Base-by-base conservation (phyloP, 2,113 vertebrate genomes). In the Vulpes lagopus region DNA sequence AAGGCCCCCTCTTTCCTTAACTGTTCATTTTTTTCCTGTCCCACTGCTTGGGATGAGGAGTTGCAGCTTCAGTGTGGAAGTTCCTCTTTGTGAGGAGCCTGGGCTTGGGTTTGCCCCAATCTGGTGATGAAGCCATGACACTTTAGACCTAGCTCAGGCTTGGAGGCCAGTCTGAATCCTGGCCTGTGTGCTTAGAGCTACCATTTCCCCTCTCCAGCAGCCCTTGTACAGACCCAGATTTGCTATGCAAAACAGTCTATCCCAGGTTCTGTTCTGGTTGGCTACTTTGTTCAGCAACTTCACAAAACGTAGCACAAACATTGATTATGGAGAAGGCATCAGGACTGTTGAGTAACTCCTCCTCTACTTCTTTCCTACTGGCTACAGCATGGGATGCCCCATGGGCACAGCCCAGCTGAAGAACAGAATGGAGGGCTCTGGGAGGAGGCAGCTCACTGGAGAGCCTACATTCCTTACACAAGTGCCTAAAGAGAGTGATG, bases 401-500 rank as follows among this genome's bases (percentile, higher is more conserved):
- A 20, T 90, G 81, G 96, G 97, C 76, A 96, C 60, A 95, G 69
- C 94, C 97, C 82, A 95, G 94, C 93, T 89, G 89, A 93, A 91
- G 86, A 95, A 89, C 79, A 96, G 95, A 97, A 86, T 79, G 91
- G 96, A 97, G 94, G 94, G 88, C 78, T 95, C 84, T 96, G 76
- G 95, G 94, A 95, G 95, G 96, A 96, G 97, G 91, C 93, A 96
- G 85, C 94, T 98, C 96, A 96, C 95, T 96, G 89, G 98, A 98
- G 98, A 98, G 98, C 98, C 97, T 95, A 98, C 98, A 98, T 99
- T 98, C 98, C 98, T 98, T 98, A 98, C 98, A 99, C 98, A 99
- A 99, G 99, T 99, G 99, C 99, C 99, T 99, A 98, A 98, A 98
- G 98, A 98, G 98, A 98, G 98, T 98, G 98, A 98, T 98, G 97